These are phyloP conservation scores for Cygnus olor DNA, from an alignment of 2,797 vertebrate species.

Conservation along the genomic window DNA sequence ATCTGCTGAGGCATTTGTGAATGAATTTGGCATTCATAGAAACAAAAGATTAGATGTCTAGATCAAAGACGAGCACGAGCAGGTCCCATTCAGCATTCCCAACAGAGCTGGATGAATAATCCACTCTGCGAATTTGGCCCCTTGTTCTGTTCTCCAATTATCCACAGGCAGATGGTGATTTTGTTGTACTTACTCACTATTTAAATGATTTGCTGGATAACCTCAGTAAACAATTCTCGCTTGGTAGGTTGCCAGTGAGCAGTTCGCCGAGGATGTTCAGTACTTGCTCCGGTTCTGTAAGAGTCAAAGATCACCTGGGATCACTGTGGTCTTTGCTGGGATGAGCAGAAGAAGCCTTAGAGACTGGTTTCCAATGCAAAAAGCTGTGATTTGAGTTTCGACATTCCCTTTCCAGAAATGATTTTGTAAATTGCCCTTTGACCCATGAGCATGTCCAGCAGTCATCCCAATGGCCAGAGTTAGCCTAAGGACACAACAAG, in stretches of 20 bases:
- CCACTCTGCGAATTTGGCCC: neutral
- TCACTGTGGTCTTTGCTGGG: neutral
- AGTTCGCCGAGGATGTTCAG: neutral
- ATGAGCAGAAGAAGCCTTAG: neutral
- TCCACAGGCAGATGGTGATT: conserved; percentile 35
- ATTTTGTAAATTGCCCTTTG: neutral
- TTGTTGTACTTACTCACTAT: neutral
- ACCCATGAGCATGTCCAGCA: neutral
- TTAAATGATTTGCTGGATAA: conserved; percentile 22
- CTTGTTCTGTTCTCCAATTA: conserved; percentile 9
- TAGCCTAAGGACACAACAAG: neutral
- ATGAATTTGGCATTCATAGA: neutral
- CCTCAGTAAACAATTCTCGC: neutral
- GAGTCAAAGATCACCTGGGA: neutral
- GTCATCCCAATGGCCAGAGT: neutral
- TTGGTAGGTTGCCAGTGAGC: neutral
- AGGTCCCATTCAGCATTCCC: neutral
- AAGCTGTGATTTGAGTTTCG: neutral
- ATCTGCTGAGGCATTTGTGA: neutral
- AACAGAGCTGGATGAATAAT: conserved; percentile 2
- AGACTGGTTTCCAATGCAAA: neutral
- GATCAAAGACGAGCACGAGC: neutral
- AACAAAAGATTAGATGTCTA: neutral
- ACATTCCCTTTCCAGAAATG: neutral
- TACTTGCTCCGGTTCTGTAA: neutral